Base-by-base conservation (phyloP, 1,140 invertebrate species). In the Ridgeia piscesae region DNA sequence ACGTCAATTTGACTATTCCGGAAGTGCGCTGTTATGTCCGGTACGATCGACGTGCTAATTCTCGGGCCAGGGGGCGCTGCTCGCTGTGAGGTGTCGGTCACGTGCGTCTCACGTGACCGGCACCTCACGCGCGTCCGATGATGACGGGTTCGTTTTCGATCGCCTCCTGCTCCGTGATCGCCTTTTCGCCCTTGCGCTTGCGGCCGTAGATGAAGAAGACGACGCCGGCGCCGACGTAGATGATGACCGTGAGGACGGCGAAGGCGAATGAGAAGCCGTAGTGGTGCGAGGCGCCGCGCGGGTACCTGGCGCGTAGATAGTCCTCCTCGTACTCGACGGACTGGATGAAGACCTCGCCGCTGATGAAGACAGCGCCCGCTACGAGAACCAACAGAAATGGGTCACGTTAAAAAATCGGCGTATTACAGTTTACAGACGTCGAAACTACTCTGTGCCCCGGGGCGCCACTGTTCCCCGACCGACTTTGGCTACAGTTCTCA, bases 101-200 rank as follows among this genome's bases (percentile, higher is more conserved):
- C 58, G 58, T 77, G 58, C 14, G 11, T 27, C 2, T 77, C 58
- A 77, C 58, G 17, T 77, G 58, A 33, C 34, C 89, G 21, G 91
- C 42, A 58, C n/a, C n/a, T 92, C 88, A 92, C 88, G 90, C 89
- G 96, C 98, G 97, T 93, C 98, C 98, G 93, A 98, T 97, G 93
- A 97, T 98, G 33, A 97, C 98, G 0, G 98, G 97, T 94, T 98
- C 98, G 94, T 98, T 98, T 34, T 98, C 98, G 97, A 98, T 97
- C 0, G 97, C 97, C 33, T 98, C 98, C 34, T 97, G 97, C 0
- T 97, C 97, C 34, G 94, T 94, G 27, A 92, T 93, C 11, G 97
- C 97, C 94, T 98, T 98, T 93, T 97, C 97, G 17, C 98, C 97
- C 96, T 98, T 98, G 91, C 97, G 97, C 93, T 96, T 96, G 34